Evolutionary conservation across 2,797 vertebrate species (phyloP), one percentile per base, ranked within the genome.

Genomic region (Pterois miles): DNA sequence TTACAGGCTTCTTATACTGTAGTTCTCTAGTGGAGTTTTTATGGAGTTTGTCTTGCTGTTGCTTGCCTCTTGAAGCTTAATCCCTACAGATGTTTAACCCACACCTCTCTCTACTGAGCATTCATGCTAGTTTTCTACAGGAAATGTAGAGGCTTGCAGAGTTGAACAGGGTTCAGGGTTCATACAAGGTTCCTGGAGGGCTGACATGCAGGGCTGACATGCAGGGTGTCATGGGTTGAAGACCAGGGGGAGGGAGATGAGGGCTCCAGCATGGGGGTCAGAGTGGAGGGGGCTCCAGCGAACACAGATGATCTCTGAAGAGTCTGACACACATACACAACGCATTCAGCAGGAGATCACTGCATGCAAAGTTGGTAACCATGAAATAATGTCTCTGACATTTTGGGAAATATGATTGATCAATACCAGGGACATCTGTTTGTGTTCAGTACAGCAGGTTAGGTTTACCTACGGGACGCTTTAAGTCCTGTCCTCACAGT

Each of bases 241-340:
- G 79, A 89, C 92, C 91, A 87, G 46, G 22, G 93, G 86, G 40
- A 92, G 89, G 23, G 93, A 91, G 63, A 88, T 64, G 67, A 91
- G 72, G 38, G 77, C 82, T 85, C 85, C 84, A 16, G 80, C 54
- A 3, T 87, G 88, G 36, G 89, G 82, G 25, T 93, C 92, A 83
- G 89, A 90, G 78, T 90, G 92, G 65, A 94, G 72, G 20, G 93
- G 87, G 63, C 89, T 94, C 94, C 94, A 95, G 65, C 80, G 89
- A 75, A 94, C 78, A 90, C 92, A 92, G 69, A 91, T 74, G 70
- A 87, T 75, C 64, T 94, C 93, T 29, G 83, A 85, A 0, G 88
- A 85, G 89, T 94, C 94, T 94, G 80, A 86, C 57, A 73, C 3
- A 70, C 43, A 80, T 33, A 74, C 65, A 82, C 43, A 71, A 62